Evolutionary conservation across 2,797 vertebrate species (phyloP), one percentile per base, ranked within the genome.

Genomic region (Neopelma chrysocephalum): DNA sequence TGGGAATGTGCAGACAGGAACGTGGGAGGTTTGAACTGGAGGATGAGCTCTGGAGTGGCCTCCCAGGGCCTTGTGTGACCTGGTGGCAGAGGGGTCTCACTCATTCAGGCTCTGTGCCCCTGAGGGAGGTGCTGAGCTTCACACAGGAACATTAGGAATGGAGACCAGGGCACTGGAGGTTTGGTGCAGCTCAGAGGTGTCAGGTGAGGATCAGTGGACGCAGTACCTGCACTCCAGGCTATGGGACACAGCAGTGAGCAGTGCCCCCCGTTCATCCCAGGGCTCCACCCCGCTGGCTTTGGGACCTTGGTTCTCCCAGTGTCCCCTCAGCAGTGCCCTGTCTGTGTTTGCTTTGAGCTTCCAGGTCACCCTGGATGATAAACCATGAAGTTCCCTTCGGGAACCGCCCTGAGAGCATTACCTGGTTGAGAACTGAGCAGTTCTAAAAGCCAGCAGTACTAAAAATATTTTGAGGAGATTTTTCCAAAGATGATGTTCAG

Each of bases 111-210:
- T 65, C 60, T 78, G 25, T 42, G 45, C 9, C 38, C 50, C 18
- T 14, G 8, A 43, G 58, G 75, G 45, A 62, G 58, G 36, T 47
- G 57, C 53, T 72, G 71, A 70, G 77, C 70, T n/a, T 72, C 58
- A 22, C 66, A 36, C 3, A 1, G 73, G 66, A 76, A 72, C 45
- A 57, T 13, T 17, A 19, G 58, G 62, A 50, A 54, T 0, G 23
- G 73, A 64, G 43, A 64, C 0, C 3, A 32, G 62, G 43, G 36
- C 1, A 0, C 15, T 15, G 3, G 75, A 22, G 40, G 36, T 26
- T 1, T 31, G 43, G 40, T 77, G 47, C 72, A 81, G 88, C 76
- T 73, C 53, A 40, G 69, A 83, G 80, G 58, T 40, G 10, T 15
- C 54, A 29, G 79, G 10, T 32, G 38, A 68, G 66, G 69, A 17